Conservation (phyloP, 1,140 invertebrate species). For the Solenopsis invicta region DNA sequence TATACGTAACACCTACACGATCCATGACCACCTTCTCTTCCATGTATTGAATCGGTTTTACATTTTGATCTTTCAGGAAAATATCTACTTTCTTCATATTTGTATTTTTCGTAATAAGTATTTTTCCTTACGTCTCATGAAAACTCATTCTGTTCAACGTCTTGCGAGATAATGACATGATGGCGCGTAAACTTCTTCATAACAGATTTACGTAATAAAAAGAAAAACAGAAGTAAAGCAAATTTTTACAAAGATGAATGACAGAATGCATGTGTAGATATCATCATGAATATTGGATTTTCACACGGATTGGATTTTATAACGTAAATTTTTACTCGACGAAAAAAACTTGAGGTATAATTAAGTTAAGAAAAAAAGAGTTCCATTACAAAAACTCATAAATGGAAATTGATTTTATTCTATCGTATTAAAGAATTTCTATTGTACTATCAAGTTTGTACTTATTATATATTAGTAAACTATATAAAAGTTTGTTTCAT, state of each 20-base stretch:
- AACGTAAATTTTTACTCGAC: background rate
- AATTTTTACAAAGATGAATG: background rate
- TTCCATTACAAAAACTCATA: background rate
- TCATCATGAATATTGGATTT: conserved; percentile 6
- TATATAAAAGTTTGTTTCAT: background rate
- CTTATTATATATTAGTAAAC: background rate
- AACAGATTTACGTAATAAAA: conserved; percentile 27
- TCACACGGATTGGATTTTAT: too few relatives aligned
- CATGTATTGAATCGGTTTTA: background rate
- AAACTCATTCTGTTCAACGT: background rate
- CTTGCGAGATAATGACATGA: background rate
- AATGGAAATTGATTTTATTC: background rate
- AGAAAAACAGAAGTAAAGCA: background rate
- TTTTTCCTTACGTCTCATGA: background rate
- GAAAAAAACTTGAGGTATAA: too few relatives aligned
- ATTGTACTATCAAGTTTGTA: background rate
- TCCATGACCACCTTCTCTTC: too few relatives aligned
- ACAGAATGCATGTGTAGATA: conserved; percentile 12
- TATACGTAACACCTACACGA: too few relatives aligned
- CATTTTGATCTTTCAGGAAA: background rate
- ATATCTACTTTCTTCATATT: background rate
- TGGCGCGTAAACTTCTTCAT: background rate
- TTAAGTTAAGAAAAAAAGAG: background rate
- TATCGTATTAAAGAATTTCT: background rate
- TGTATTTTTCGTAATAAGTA: background rate